Conservation (phyloP, 2,113 vertebrate genomes). For the Chelonoidis abingdonii region DNA sequence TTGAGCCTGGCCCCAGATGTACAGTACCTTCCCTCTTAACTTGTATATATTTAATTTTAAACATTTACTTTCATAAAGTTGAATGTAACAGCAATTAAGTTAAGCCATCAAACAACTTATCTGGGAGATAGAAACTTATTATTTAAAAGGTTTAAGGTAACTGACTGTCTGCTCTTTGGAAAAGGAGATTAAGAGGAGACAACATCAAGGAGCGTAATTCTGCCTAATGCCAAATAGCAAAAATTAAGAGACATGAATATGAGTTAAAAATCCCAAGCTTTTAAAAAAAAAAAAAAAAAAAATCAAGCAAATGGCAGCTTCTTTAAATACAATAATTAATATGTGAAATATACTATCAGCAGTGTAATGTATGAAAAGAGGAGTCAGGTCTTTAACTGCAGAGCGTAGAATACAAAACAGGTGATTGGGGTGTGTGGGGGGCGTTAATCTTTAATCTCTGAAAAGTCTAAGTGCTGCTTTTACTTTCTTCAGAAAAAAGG, state of each 20-base stretch:
- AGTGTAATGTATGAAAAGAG: neutral
- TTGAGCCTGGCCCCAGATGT: no score
- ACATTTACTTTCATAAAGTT: no score
- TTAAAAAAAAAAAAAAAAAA: neutral
- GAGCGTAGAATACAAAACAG: neutral
- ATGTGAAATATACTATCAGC: neutral
- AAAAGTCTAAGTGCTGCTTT: neutral
- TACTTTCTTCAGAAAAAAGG: neutral
- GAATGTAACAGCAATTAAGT: neutral
- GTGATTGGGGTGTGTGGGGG: neutral
- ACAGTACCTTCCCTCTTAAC: no score
- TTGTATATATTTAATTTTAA: no score
- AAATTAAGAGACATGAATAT: neutral
- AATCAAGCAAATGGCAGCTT: fast-evolving
- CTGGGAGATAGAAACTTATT: neutral
- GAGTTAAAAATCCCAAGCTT: neutral
- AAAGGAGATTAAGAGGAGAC: neutral
- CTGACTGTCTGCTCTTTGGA: neutral
- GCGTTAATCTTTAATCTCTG: neutral
- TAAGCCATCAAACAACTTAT: neutral
- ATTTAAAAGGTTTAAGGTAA: neutral
- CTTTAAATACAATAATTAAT: neutral
- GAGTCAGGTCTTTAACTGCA: neutral
- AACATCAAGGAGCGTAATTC: fast-evolving
- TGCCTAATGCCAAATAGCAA: fast-evolving